These are phyloP conservation scores for Leiothrix lutea DNA, from an alignment of 2,113 vertebrate species.

Conservation along the genomic window DNA sequence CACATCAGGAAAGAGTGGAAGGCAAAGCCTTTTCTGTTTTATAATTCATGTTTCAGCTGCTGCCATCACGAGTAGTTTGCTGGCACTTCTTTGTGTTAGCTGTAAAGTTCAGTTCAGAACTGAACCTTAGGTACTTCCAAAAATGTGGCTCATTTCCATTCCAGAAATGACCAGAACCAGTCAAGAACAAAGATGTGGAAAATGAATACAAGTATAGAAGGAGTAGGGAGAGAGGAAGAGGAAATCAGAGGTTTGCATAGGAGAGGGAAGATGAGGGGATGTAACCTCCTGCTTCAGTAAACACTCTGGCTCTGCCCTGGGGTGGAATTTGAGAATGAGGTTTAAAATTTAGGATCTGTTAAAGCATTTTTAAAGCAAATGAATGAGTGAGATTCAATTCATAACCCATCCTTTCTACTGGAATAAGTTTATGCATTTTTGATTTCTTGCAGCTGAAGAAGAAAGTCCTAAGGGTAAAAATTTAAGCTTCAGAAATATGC, in stretches of 20 bases:
- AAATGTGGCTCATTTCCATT: background rate
- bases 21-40: background rate
- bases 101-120: background rate
- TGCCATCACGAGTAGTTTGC: background rate
- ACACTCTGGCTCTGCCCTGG: background rate
- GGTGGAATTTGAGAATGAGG: background rate
- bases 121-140: background rate
- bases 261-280: background rate
- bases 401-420: background rate
- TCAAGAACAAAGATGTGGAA: background rate
- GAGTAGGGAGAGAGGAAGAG: background rate
- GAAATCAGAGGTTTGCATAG: background rate
- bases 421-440: background rate
- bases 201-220: accelerated
- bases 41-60: background rate
- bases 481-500: background rate
- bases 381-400: background rate
- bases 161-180: background rate
- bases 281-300: background rate
- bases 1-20: background rate
- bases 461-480: background rate
- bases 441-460: background rate
- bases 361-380: background rate
- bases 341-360: background rate
- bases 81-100: background rate